Percentiles rank a stretch among this genome's conserved stretches.
Conservation (phyloP, 1,140 invertebrate genomes). For the Drosophila sp. region DNA sequence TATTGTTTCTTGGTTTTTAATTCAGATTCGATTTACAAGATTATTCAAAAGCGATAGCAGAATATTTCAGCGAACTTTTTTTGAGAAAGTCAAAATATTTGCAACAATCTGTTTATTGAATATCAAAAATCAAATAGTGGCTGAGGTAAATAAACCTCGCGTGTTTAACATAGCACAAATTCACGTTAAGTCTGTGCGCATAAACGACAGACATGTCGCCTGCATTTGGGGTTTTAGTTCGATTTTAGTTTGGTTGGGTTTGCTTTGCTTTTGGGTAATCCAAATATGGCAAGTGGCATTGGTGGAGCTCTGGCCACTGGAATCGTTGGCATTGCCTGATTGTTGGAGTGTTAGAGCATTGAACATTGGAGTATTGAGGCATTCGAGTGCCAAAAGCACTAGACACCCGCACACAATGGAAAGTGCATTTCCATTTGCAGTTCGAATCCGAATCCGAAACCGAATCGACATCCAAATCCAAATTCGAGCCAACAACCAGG, state of each 20-base stretch:
- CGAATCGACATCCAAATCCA: slow-evolving; percentile 13
- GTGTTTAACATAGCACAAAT: background rate
- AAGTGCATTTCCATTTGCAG: slow-evolving; percentile 77
- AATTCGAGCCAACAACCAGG: slow-evolving; percentile 48
- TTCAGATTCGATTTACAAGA: no score
- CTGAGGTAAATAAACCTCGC: no score
- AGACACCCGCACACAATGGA: slow-evolving; percentile 78
- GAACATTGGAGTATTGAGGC: slow-evolving; percentile 28
- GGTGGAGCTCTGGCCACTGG: slow-evolving; percentile 12
- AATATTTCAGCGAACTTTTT: no score
- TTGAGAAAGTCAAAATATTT: no score
- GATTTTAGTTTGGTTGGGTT: slow-evolving; percentile 5
- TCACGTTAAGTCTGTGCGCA: slow-evolving; percentile 12
- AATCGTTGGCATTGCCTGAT: slow-evolving; percentile 7
- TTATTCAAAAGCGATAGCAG: no score
- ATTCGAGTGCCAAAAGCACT: slow-evolving; percentile 71
- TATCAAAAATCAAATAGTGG: no score
- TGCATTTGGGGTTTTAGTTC: slow-evolving; percentile 28
- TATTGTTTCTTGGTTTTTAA: no score
- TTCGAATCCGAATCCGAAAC: background rate
- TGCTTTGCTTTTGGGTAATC: slow-evolving; percentile 51
- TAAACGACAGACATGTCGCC: slow-evolving; percentile 18
- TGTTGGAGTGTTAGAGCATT: slow-evolving; percentile 19
- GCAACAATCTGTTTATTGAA: no score
- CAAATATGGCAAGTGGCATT: slow-evolving; percentile 74